Evolutionary conservation across 2,888 invertebrate species (phyloP).

Genomic region (Aphodius granarius): DNA sequence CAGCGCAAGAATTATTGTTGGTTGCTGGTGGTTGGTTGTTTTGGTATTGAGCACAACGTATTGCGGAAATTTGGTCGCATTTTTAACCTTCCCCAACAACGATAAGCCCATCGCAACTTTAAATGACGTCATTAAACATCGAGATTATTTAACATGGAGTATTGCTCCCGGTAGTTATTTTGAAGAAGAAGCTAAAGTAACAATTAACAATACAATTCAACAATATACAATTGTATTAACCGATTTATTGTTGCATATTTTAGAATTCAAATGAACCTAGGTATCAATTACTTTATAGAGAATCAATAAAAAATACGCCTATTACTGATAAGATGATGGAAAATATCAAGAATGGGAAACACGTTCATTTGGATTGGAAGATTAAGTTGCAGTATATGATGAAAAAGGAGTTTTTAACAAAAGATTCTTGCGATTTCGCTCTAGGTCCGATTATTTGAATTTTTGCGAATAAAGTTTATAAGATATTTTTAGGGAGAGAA

Average conservation of each 20-base stretch:
- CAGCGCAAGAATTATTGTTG: slow-evolving; percentile 82
- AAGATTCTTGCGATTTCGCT: slow-evolving; percentile 74
- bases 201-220: background rate
- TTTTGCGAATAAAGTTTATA: slow-evolving; percentile 1
- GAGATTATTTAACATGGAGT: slow-evolving; percentile 71
- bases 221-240: background rate
- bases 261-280: slow-evolving; percentile 62
- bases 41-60: slow-evolving; percentile 88
- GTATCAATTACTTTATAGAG: slow-evolving; percentile 60
- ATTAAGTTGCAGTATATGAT: slow-evolving; percentile 74
- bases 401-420: slow-evolving; percentile 65
- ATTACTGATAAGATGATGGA: slow-evolving; percentile 56
- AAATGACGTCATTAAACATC: slow-evolving; percentile 63
- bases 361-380: slow-evolving; percentile 82
- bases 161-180: slow-evolving; percentile 75
- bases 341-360: slow-evolving; percentile 66
- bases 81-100: slow-evolving; percentile 87
- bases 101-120: slow-evolving; percentile 72
- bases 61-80: slow-evolving; percentile 90
- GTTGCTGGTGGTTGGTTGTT: slow-evolving; percentile 92
- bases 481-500: slow-evolving; percentile 60
- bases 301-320: slow-evolving; percentile 58
- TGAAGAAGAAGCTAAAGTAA: slow-evolving; percentile 64
- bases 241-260: slow-evolving; percentile 2
- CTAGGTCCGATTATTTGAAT: slow-evolving; percentile 60